Evolutionary conservation across 2,797 vertebrate species (phyloP).

Genomic region (Stomatorhinus walkeri): DNA sequence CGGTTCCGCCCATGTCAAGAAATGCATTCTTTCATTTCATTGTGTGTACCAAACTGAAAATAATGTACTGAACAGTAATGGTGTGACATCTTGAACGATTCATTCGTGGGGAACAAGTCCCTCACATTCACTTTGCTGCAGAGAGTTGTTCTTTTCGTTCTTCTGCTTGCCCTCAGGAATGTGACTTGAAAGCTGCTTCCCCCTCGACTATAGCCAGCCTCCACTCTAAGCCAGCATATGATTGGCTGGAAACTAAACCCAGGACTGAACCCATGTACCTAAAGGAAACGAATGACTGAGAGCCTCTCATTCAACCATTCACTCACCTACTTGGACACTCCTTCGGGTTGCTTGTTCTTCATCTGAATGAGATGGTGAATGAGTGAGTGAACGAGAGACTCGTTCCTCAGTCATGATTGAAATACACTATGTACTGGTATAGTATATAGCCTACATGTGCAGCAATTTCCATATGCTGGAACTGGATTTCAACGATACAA

Average conservation of each 20-base stretch:
- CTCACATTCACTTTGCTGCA: background rate
- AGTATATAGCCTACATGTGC: background rate
- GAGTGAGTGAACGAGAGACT: background rate
- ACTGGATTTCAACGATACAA: background rate
- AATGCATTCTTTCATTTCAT: background rate
- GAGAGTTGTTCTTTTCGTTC: background rate
- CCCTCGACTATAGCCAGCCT: background rate
- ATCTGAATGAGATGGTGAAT: background rate
- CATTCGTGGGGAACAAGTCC: background rate
- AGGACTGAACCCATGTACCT: background rate
- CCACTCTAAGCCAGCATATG: background rate
- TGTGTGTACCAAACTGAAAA: background rate
- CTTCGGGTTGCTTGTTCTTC: background rate
- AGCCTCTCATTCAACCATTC: background rate
- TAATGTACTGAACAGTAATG: background rate
- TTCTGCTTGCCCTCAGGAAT: background rate
- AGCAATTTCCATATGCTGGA: no score
- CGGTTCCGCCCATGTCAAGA: background rate
- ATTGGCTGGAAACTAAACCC: background rate
- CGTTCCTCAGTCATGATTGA: background rate
- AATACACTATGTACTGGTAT: background rate
- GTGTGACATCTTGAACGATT: background rate
- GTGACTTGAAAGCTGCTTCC: background rate
- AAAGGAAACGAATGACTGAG: background rate
- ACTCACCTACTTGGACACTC: background rate